Percentiles rank a stretch among this genome's conserved stretches.
phyloP scores from a whole-genome alignment of 2,888 invertebrate genomes.

The Apotomis betuletana region DNA sequence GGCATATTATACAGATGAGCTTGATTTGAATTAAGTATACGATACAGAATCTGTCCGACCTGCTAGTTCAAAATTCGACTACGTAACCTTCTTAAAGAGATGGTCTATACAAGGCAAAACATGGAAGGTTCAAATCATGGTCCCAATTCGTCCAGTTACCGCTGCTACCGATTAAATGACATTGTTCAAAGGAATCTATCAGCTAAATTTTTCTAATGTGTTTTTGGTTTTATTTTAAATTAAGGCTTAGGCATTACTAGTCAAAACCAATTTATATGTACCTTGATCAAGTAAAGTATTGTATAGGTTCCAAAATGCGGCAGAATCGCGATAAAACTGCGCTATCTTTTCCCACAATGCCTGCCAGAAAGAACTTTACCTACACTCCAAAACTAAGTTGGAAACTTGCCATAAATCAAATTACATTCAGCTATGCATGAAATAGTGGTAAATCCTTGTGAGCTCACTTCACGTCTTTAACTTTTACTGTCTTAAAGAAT shows the following conservation, averaged over 20 bases:
- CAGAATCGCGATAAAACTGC: slow-evolving; percentile 6
- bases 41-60: neutral
- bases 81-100: slow-evolving; percentile 6
- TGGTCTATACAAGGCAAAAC: no score
- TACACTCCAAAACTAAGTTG: slow-evolving; percentile 20
- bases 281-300: neutral
- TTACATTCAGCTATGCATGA: slow-evolving; percentile 27
- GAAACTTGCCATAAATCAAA: slow-evolving; percentile 27
- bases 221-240: no score
- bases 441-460: slow-evolving; percentile 9
- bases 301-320: neutral
- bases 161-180: no score
- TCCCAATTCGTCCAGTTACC: no score
- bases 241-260: no score
- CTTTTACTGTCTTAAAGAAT: neutral
- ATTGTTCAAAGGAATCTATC: no score
- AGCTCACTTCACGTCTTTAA: neutral
- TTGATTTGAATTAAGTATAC: slow-evolving; percentile 11
- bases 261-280: no score
- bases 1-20: slow-evolving; percentile 34
- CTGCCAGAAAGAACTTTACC: slow-evolving; percentile 19
- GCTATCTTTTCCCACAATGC: slow-evolving; percentile 3
- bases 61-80: neutral
- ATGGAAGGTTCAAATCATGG: no score
- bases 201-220: no score